A percentile compares a stretch with the other conserved stretches of the same genome.
Evolutionary conservation across 2,113 vertebrate genomes (phyloP).

Genomic region (Cinclus cinclus): DNA sequence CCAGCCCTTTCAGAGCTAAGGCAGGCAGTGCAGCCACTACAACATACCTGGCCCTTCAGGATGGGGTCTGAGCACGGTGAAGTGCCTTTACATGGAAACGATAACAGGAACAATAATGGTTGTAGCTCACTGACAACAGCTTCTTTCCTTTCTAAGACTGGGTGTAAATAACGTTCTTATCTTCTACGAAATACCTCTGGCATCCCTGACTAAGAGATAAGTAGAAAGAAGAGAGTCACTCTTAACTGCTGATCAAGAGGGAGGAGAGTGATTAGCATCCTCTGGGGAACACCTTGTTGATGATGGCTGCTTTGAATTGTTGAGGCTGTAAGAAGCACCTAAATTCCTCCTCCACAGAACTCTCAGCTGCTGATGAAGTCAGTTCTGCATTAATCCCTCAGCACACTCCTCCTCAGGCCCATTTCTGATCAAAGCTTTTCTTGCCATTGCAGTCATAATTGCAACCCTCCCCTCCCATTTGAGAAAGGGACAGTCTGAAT

Average conservation of each 20-base stretch:
- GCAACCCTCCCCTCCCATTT: background rate
- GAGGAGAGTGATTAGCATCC: conserved; percentile 53
- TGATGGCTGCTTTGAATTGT: conserved; percentile 58
- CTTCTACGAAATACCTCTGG: conserved; percentile 52
- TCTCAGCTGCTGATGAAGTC: conserved; percentile 56
- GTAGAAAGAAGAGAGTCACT: conserved; percentile 52
- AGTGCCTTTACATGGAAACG: background rate
- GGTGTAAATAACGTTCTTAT: conserved; percentile 44
- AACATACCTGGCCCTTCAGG: background rate
- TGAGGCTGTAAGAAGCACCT: conserved; percentile 48
- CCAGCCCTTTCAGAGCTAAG: background rate
- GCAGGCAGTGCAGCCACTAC: background rate
- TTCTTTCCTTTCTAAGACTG: conserved; percentile 21
- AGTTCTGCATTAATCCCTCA: conserved; percentile 43
- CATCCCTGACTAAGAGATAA: conserved; percentile 55
- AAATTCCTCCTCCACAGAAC: conserved; percentile 47
- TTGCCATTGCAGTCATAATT: background rate
- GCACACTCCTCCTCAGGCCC: background rate
- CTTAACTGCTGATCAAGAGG: conserved; percentile 55
- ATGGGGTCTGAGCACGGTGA: background rate
- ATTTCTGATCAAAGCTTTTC: conserved; percentile 51
- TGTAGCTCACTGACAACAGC: background rate
- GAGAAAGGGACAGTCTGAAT: background rate
- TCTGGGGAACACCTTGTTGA: conserved; percentile 63
- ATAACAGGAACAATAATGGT: conserved; percentile 23